Evolutionary conservation across 2,113 vertebrate genomes (phyloP), one percentile per base, ranked within the genome.

Genomic region (Oxygymnocypris stewartii): DNA sequence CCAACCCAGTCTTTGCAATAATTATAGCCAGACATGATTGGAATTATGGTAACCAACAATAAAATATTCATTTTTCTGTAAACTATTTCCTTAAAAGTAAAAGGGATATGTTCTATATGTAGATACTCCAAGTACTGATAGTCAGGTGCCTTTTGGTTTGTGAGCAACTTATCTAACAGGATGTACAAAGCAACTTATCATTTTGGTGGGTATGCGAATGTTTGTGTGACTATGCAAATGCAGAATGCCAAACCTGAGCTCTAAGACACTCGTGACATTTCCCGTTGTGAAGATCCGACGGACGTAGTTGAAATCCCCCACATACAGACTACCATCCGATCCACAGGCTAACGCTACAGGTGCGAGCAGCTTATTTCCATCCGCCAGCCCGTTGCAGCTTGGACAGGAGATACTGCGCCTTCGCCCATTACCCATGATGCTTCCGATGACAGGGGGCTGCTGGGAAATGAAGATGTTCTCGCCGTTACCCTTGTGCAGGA

Each of bases 271-370:
- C 92, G 97, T 98, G 93, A 99, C 98, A 5, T 99, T 99, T 81
- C 98, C 97, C 0, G 97, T 98, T 88, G 96, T 96, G 93, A 98
- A 98, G 92, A 99, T 99, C 90, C 98, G 96, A 74, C 98, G 95
- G 90, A 99, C 96, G 85, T 98, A 99, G 96, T 99, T 99, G 95
- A 99, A 99, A 92, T 99, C 98, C 37, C 98, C 98, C 76, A 99
- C 97, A 0, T 97, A 99, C 84, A 99, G 96, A 92, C 98, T 99
- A 78, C 98, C 98, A 23, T 99, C 98, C 0, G 97, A 96, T 69
- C 97, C 97, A 28, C 97, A 99, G 0, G 97, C 95, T 85, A 99
- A 92, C 75, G 98, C 98, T 88, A 98, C 96, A 0, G 98, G 98
- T 44, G 98, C 98, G 91, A 99, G 95, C 78, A 99, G 97, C 88